Conservation (phyloP, 1,140 invertebrate species). For the Nasonia giraulti region DNA sequence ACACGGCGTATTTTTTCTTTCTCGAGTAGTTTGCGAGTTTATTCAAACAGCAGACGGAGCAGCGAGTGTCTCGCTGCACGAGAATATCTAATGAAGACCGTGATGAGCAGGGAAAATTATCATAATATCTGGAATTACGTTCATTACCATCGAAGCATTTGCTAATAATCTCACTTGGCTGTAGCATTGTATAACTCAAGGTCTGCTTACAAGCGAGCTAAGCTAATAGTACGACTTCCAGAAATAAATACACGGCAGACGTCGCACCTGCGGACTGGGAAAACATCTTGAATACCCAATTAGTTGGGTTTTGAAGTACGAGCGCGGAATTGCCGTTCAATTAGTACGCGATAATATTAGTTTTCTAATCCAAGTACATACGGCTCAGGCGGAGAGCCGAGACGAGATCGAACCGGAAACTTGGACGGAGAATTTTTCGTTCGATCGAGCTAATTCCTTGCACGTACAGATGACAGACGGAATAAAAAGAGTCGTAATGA, state of each 20-base stretch:
- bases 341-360: neutral
- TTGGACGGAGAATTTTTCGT: neutral
- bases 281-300: slow-evolving; percentile 33
- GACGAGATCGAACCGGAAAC: too few species aligned
- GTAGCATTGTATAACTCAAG: slow-evolving; percentile 53
- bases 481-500: neutral
- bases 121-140: slow-evolving; percentile 54
- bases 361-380: neutral
- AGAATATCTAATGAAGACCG: slow-evolving; percentile 22
- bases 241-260: slow-evolving; percentile 32
- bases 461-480: neutral
- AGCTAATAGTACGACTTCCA: slow-evolving; percentile 34
- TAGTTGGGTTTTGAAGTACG: neutral
- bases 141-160: slow-evolving; percentile 57
- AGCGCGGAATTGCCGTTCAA: slow-evolving; percentile 9
- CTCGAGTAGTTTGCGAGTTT: too few species aligned
- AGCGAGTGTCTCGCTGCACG: neutral
- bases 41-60: too few species aligned
- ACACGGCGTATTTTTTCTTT: too few species aligned
- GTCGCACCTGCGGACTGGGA: neutral
- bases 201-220: slow-evolving; percentile 49
- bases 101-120: slow-evolving; percentile 31
- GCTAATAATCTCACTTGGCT: slow-evolving; percentile 57
- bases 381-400: too few species aligned
- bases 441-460: too few species aligned